Evolutionary conservation across 1,140 invertebrate genomes (phyloP), one percentile per base, ranked within the genome.

Genomic region (Phenacoccus solenopsis): DNA sequence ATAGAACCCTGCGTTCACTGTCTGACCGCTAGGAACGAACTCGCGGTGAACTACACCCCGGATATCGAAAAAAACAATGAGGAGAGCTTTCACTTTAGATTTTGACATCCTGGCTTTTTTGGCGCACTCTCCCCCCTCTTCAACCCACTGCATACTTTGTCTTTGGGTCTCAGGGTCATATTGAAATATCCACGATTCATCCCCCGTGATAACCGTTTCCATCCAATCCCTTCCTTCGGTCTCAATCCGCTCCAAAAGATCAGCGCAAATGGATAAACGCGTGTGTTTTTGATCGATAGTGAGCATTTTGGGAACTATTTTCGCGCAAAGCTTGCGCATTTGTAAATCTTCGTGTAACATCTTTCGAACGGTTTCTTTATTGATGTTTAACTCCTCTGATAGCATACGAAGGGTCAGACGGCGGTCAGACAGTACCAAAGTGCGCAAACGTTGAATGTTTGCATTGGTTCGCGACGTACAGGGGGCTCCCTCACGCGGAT

Each of bases 21-120:
- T 73, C 67, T 74, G 70, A 24, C 69, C 72, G 25, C 16, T 25
- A 27, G 69, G 16, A 16, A 69, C 24, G 56, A 27, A 69, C 56
- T 69, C 69, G 20, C 21, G 20, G 28, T 57, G 49, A 24, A 69
- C 74, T 13, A 78, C 69, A 0, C 74, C 74, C 30, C 69, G 69
- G 16, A 10, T 61, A 68, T 77, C 72, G 68, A 78, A 79, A 72
- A 76, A 78, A 72, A 68, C 49, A 72, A 75, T 75, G 49, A 77
- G 70, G 73, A 78, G 76, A 22, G 32, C 22, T 22, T 71, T 71
- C 24, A 49, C 28, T 68, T 56, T 64, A 24, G 61, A 71, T 38
- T 68, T 67, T 30, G 22, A n/a, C 30, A 67, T 30, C 24, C 25
- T 24, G 25, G 25, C 28, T 49, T 67, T 71, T 49, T 67, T 71